Evolutionary conservation across 1,140 invertebrate genomes (phyloP), one percentile per base, ranked within the genome.

Genomic region (Medauroidea extradentata): DNA sequence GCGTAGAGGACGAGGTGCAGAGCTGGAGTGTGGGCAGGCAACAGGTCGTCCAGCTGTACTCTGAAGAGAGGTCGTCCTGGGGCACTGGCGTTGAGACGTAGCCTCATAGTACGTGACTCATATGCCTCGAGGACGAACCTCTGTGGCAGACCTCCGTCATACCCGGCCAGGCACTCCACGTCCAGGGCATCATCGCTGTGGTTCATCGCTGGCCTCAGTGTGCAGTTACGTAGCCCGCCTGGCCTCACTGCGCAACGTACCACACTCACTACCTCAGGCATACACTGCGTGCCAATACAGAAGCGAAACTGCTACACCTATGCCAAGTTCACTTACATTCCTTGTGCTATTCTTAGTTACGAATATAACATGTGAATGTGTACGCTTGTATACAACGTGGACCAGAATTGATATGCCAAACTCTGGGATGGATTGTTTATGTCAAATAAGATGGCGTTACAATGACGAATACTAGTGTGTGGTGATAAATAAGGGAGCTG

Each of bases 131-230:
- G 72, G 25, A 88, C 76, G 73, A 93, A 94, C 43, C 84, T 82
- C 71, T 94, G 91, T 16, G 86, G 84, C 9, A 94, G 76, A 0
- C 91, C 92, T 3, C 91, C 91, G 63, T 94, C 90, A 71, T 93
- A 93, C 13, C 89, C 89, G 50, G 82, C 78, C 8, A 84, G 78
- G 69, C 89, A 93, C 61, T 89, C 84, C 19, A 93, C 84, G 64
- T 85, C 81, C 48, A 91, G 72, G 3, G 83, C 79, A 57, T 91
- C 88, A 0, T 81, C 80, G 42, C 81, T 86, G 59, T 81, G 79
- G 71, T 89, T 90, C 25, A 82, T 75, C 8, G 86, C 82, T 0
- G 82, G 79, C 63, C 86, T 83, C 19, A 90, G 78, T 7, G 91
- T 91, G 76, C 92, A 95, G 73, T 94, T 94, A 18, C 85, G 83